Evolutionary conservation across 2,888 invertebrate genomes (phyloP).

Genomic region (Rosalia funebris): DNA sequence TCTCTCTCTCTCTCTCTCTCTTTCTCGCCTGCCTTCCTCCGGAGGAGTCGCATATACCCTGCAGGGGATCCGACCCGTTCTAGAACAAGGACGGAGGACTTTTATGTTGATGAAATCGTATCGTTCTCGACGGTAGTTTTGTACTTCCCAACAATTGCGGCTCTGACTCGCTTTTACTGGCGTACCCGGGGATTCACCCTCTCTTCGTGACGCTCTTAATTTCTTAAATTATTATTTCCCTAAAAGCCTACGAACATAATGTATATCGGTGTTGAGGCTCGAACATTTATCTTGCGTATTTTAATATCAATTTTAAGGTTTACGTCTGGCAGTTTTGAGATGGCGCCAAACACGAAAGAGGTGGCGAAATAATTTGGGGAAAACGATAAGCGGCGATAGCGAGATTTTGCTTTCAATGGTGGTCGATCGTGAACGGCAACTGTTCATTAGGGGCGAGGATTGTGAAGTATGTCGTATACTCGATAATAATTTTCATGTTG

Average conservation of each 20-base stretch:
- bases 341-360: background rate
- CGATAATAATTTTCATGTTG: no score
- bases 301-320: slow-evolving; percentile 7
- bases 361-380: no score
- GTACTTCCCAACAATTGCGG: slow-evolving; percentile 23
- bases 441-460: no score
- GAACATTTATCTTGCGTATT: slow-evolving; percentile 20
- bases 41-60: no score
- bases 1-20: slow-evolving; percentile 17
- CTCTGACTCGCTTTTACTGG: slow-evolving; percentile 16
- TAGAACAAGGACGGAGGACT: slow-evolving; percentile 31
- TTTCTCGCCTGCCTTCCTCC: background rate
- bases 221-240: slow-evolving; percentile 27
- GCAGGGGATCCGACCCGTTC: background rate
- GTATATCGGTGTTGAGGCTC: slow-evolving; percentile 13
- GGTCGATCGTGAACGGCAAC: no score
- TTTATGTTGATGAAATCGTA: slow-evolving; percentile 45
- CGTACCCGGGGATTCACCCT: slow-evolving; percentile 15
- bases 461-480: no score
- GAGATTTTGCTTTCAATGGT: no score
- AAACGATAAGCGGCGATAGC: no score
- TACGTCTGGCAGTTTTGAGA: background rate
- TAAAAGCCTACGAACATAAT: slow-evolving; percentile 23
- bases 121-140: slow-evolving; percentile 43
- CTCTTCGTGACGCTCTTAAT: slow-evolving; percentile 25